Base-by-base conservation (phyloP, 2,113 vertebrate species). In the Gorsachius goisagi region DNA sequence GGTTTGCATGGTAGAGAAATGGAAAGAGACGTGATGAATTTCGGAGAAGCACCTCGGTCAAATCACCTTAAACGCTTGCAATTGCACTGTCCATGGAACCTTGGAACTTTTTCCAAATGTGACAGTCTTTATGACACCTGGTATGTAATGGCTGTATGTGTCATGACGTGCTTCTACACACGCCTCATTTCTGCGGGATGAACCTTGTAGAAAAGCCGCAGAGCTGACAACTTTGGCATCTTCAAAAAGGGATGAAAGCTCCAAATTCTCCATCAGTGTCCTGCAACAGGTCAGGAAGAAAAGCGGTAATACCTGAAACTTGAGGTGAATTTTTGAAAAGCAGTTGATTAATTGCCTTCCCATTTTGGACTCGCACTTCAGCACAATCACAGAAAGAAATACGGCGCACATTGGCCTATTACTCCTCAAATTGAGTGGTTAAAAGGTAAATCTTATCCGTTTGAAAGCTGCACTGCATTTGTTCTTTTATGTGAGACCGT, bases 331-430 rank as follows among this genome's bases (percentile, higher is more conserved):
- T 45, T 86, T 52, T 67, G 12, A 53, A 63, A 63, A 71, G 24
- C 10, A 6, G 41, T 15, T 41, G n/a, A 22, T 18, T 69, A 50
- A 52, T 33, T 30, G 47, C 22, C 23, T 44, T 41, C 62, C 13
- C 41, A 18, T 9, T n/a, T 39, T 24, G 35, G 30, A 22, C 52
- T 32, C 4, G 1, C 5, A 15, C 52, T 28, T 82, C 35, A 67
- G 47, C 18, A 10, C 1, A 9, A 15, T 6, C 24, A 15, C 28
- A 35, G 24, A 18, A n/a, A 27, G 30, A 45, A 63, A 12, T 3
- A 47, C 0, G 5, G 13, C 0, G 0, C 3, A 13, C 3, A 1
- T 7, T 16, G 37, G 27, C 5, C 1, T 1, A 7, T 2, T 6
- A 19, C 41, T 35, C 14, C 59, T 50, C 59, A 83, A 37, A 39